Percentiles rank a stretch among this genome's conserved stretches.
Evolutionary conservation across 1,140 invertebrate genomes (phyloP).

Genomic region (Drosophila paulistorum): DNA sequence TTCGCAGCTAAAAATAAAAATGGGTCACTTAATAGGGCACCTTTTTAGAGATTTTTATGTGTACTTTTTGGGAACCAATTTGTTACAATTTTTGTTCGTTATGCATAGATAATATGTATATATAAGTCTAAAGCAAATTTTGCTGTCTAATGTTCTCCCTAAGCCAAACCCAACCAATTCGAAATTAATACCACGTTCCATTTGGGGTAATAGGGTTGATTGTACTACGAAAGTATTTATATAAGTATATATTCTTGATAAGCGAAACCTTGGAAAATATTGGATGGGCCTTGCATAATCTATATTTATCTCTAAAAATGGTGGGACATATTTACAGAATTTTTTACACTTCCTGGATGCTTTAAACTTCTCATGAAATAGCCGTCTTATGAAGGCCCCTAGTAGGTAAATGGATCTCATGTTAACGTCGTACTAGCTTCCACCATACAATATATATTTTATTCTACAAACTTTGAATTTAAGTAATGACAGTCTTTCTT

Average conservation of each 20-base stretch:
- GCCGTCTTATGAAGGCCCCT: no score
- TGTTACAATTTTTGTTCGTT: background rate
- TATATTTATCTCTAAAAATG: no score
- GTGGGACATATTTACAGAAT: no score
- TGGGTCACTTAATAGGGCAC: slow-evolving; percentile 14
- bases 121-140: background rate
- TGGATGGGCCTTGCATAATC: no score
- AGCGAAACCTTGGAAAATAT: no score
- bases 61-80: slow-evolving; percentile 13
- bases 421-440: no score
- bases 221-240: no score
- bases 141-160: background rate
- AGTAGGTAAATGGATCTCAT: no score
- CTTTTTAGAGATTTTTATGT: slow-evolving; percentile 1
- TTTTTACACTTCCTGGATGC: no score
- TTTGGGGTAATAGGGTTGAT: background rate
- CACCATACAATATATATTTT: background rate
- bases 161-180: background rate
- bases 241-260: no score
- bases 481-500: background rate
- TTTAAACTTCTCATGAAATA: no score
- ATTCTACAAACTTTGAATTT: background rate
- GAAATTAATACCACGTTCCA: background rate
- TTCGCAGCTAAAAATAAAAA: slow-evolving; percentile 40
- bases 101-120: slow-evolving; percentile 3